A percentile compares a stretch with the other conserved stretches of the same genome.
Conservation (phyloP, 2,797 vertebrate species). For the Clamator glandarius region DNA sequence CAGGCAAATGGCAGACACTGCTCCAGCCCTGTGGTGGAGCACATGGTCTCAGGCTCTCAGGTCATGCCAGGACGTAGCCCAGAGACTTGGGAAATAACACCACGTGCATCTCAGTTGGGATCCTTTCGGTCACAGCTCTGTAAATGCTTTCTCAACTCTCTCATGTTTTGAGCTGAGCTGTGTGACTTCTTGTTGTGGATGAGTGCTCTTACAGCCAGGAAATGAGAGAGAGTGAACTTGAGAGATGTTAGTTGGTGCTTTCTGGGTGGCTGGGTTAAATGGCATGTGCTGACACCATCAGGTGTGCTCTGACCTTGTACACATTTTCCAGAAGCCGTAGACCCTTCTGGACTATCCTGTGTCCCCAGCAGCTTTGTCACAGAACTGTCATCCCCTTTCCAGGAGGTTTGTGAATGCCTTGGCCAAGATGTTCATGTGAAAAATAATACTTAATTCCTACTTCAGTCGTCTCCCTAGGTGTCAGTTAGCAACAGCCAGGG, state of each 20-base stretch:
- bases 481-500: not conserved
- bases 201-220: not conserved
- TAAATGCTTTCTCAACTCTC: not conserved
- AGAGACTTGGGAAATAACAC: not conserved
- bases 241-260: not conserved
- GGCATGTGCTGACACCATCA: not conserved
- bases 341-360: not conserved
- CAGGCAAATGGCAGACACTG: rapidly evolving
- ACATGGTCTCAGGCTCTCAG: rapidly evolving
- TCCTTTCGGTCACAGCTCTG: not conserved
- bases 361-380: not conserved
- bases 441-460: not conserved
- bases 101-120: not conserved
- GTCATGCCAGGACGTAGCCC: not conserved
- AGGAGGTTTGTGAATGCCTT: not conserved
- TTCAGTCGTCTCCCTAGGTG: not conserved
- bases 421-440: not conserved
- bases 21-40: not conserved
- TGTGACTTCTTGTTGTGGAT: not conserved
- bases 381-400: not conserved
- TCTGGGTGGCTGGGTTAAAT: not conserved
- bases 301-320: not conserved
- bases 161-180: not conserved
- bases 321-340: not conserved
- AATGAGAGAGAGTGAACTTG: not conserved